A percentile compares a stretch with the other conserved stretches of the same genome.
Evolutionary conservation across 2,113 vertebrate species (phyloP).

Genomic region (Dryoscopus gambensis): DNA sequence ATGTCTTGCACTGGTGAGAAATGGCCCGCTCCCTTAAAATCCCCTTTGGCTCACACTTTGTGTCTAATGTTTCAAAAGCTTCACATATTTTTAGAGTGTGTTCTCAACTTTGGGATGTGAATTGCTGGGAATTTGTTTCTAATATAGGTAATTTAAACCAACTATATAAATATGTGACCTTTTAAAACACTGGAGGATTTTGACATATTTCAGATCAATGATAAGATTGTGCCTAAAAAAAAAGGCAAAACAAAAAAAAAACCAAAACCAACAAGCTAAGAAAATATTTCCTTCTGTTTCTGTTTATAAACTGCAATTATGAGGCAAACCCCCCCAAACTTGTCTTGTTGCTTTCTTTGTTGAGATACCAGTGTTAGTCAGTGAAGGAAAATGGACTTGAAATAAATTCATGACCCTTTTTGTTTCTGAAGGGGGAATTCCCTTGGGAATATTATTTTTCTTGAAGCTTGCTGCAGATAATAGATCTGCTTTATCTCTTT

Average conservation of each 20-base stretch:
- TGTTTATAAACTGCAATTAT: background rate
- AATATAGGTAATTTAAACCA: constrained; percentile 20
- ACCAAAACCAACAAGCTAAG: background rate
- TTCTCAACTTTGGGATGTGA: background rate
- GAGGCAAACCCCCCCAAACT: background rate
- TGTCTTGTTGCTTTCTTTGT: background rate
- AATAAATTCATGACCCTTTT: background rate
- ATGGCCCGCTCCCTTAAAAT: background rate
- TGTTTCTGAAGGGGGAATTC: background rate
- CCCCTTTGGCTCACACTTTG: background rate
- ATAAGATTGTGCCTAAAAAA: background rate
- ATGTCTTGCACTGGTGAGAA: fast-evolving
- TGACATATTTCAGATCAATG: background rate
- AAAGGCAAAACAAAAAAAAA: background rate
- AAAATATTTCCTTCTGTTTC: constrained; percentile 4
- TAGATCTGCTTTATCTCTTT: background rate
- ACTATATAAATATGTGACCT: background rate
- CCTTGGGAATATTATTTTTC: background rate
- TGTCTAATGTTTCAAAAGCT: background rate
- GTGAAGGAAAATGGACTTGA: background rate
- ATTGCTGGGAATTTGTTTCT: constrained; percentile 2
- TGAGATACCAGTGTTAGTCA: background rate
- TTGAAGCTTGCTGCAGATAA: background rate
- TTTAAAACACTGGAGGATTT: background rate
- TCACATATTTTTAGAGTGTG: background rate